These are phyloP conservation scores for Actenoides hombroni DNA, from an alignment of 2,113 vertebrate species.

Conservation along the genomic window DNA sequence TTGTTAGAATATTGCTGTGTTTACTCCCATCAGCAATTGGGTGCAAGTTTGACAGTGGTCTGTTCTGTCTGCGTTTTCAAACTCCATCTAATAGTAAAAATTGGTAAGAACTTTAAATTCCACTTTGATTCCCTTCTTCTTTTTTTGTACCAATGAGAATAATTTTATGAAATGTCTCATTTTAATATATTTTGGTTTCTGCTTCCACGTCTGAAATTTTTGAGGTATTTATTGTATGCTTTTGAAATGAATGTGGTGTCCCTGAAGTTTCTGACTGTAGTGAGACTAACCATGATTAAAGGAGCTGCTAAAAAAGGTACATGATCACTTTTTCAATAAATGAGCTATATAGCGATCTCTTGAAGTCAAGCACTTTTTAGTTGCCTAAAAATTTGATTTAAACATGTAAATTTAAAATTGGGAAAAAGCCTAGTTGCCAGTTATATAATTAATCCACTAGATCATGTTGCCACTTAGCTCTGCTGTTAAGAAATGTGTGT, in stretches of 20 bases:
- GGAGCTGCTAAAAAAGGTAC: not conserved
- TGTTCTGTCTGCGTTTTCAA: not conserved
- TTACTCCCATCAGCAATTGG: not conserved
- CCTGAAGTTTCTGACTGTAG: not conserved
- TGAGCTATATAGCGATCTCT: not conserved
- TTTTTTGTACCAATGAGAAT: not conserved
- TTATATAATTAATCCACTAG: constrained; percentile 54
- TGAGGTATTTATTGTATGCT: not conserved
- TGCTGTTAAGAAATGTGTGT: constrained; percentile 16
- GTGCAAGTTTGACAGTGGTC: not conserved
- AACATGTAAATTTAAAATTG: not conserved
- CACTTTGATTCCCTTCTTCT: not conserved
- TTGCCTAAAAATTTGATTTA: not conserved
- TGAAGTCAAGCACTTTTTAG: not conserved
- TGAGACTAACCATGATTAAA: not conserved
- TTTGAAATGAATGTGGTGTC: not conserved
- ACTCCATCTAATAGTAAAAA: not conserved
- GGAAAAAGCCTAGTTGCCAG: constrained; percentile 13
- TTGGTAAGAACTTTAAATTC: not conserved
- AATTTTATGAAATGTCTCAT: not conserved
- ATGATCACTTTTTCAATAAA: not conserved
- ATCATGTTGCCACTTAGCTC: constrained; percentile 10
- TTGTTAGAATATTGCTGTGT: not conserved
- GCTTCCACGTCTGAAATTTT: not conserved
- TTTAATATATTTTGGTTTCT: not conserved